A percentile compares a stretch with the other conserved stretches of the same genome.
Evolutionary conservation across 1,140 invertebrate species (phyloP).

Genomic region (Apis laboriosa): DNA sequence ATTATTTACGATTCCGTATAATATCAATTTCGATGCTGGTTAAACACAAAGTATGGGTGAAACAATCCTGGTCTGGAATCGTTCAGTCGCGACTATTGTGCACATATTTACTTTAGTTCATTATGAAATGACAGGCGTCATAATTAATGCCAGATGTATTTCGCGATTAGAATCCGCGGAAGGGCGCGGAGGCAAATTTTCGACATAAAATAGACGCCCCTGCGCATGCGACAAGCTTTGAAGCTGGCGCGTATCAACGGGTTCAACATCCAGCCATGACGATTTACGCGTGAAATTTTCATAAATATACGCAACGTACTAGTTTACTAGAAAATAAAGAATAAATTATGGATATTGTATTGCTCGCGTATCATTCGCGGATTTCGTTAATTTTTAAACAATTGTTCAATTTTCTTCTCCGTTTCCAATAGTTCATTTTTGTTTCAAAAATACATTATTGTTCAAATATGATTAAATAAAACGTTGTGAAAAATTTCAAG

Average conservation of each 20-base stretch:
- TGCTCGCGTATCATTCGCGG: conserved; percentile 3
- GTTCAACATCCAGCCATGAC: conserved; percentile 1
- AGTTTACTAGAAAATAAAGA: conserved; percentile 10
- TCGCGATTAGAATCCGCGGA: conserved; percentile 52
- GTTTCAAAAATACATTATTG: background rate
- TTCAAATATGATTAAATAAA: background rate
- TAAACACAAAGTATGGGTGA: conserved; percentile 30
- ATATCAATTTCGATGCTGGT: conserved; percentile 1
- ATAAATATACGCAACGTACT: conserved; percentile 11
- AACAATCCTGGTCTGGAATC: conserved; percentile 45
- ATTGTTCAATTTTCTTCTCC: background rate
- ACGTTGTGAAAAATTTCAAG: background rate
- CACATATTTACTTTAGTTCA: conserved; percentile 51
- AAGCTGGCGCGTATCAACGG: conserved; percentile 5
- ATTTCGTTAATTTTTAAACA: conserved; percentile 14
- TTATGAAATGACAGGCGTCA: conserved; percentile 42
- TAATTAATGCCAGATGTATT: conserved; percentile 56
- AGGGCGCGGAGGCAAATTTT: conserved; percentile 26
- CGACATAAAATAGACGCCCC: conserved; percentile 3
- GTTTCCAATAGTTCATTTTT: background rate
- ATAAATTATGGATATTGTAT: conserved; percentile 25
- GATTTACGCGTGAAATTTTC: conserved; percentile 46
- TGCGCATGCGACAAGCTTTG: conserved; percentile 9
- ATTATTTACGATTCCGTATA: background rate
- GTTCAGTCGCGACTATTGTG: conserved; percentile 45